Base-by-base conservation (phyloP, 2,888 invertebrate genomes). In the Chromoteleia sp. region DNA sequence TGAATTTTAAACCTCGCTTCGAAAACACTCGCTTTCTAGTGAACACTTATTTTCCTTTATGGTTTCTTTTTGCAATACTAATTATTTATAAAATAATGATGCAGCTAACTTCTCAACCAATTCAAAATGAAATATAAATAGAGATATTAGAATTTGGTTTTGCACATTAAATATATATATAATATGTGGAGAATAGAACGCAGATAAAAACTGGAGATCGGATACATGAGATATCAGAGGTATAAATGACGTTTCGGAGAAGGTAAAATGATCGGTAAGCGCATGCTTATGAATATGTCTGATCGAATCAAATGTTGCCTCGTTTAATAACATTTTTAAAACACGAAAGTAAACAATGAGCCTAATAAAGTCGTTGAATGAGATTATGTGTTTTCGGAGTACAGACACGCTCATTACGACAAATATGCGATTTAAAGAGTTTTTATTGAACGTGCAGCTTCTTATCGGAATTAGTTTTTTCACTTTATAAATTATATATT, bases 311-410 rank as follows among this genome's bases (percentile, higher is more conserved):
- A 76, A 77, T 71, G 76, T 61, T 85, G 86, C 80, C 81, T 86
- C 86, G 86, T 88, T 89, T 88, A 86, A 88, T 85, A 80, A 83
- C 83, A 83, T 86, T 85, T 87, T 84, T 85, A 76, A 84, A 85
- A 84, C 84, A 85, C 81, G 86, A 86, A 88, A 86, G 88, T 86
- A 88, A 88, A 88, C 84, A 19, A 71, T 33, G 58, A 54, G 17
- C 41, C 14, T 63, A 70, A 74, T 80, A 41, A 73, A 81, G 63
- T 65, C 29, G 70, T 75, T 50, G 50, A 33, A 67, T 45, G 33
- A 67, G 36, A 78, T 67, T 73, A 63, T 12, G 39, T 43, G 39
- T 33, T 4, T 33, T 5, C 10, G 33, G n/a, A n/a, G n/a, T n/a
- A n/a, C n/a, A n/a, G n/a, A 61, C 29, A 15, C 14, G 19, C n/a